Conservation (phyloP, 2,113 vertebrate species). For the Otocyon megalotis region DNA sequence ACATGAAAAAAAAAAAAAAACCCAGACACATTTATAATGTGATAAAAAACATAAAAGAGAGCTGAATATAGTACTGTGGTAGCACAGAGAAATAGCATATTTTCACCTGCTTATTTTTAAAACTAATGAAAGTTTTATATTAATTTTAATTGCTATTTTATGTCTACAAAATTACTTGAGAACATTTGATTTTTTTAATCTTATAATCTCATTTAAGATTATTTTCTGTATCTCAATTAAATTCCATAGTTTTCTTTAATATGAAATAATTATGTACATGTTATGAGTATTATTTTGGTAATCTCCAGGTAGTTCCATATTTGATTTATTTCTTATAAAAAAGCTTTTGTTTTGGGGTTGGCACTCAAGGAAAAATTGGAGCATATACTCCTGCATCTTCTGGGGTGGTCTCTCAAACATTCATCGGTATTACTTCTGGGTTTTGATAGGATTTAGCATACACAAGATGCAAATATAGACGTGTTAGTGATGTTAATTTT, state of each 20-base stretch:
- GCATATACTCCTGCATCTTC: not conserved
- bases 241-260: slow-evolving; percentile 18
- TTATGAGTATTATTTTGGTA: slow-evolving; percentile 34
- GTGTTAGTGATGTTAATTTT: slow-evolving; percentile 1
- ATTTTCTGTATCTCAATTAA: not conserved
- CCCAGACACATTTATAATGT: not conserved
- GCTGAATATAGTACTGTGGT: not conserved
- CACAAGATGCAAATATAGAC: not conserved
- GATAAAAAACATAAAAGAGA: not conserved
- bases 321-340: not conserved
- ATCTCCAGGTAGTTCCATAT: not conserved
- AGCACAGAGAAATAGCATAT: not conserved
- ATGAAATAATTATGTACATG: not conserved
- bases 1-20: not conserved
- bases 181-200: not conserved
- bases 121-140: not conserved
- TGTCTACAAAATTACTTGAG: slow-evolving; percentile 5
- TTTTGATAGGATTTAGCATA: not conserved
- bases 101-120: slow-evolving; percentile 8
- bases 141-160: slow-evolving; percentile 29
- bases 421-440: slow-evolving; percentile 2
- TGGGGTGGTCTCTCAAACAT: not conserved
- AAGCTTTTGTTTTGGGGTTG: not conserved
- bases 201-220: slow-evolving; percentile 23
- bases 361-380: not conserved